These are phyloP conservation scores for Nasonia vitripennis DNA, from an alignment of 1,140 invertebrate species.

Conservation along the genomic window DNA sequence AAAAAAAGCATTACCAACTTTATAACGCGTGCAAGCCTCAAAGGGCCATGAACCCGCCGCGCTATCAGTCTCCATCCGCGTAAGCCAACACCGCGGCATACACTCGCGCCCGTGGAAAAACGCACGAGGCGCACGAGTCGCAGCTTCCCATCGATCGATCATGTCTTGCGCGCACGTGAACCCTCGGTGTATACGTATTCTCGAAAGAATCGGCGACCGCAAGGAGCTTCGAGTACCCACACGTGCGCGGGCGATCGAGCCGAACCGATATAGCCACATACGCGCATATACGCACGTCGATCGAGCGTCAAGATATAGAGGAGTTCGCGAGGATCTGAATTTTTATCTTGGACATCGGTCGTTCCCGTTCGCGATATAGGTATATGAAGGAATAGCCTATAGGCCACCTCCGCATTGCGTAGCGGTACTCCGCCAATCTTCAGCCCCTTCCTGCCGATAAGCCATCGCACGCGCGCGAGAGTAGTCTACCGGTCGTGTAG, in stretches of 20 bases:
- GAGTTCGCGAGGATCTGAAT: not conserved
- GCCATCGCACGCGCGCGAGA: not conserved
- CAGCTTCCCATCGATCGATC: not conserved
- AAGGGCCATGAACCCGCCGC: not conserved
- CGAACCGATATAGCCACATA: too few relatives aligned
- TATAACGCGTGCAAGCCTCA: not conserved
- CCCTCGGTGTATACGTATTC: too few relatives aligned
- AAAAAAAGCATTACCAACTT: not conserved
- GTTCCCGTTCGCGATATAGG: not conserved
- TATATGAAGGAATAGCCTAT: not conserved
- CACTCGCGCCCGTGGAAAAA: not conserved
- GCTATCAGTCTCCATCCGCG: not conserved
- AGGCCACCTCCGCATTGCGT: not conserved
- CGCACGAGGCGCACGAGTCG: too few relatives aligned
- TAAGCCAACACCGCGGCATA: not conserved
- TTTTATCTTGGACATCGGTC: constrained; percentile 8
- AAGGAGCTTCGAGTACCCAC: not conserved
- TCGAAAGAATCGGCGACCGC: not conserved
- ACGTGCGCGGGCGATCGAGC: not conserved
- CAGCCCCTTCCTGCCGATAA: not conserved
- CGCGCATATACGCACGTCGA: constrained; percentile 7
- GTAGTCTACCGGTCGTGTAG: not conserved
- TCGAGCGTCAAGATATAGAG: constrained; percentile 34
- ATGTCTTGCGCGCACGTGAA: not conserved
- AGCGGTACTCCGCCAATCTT: not conserved